Evolutionary conservation across 2,797 vertebrate species (phyloP), one percentile per base, ranked within the genome.

Genomic region (Macropodus opercularis): DNA sequence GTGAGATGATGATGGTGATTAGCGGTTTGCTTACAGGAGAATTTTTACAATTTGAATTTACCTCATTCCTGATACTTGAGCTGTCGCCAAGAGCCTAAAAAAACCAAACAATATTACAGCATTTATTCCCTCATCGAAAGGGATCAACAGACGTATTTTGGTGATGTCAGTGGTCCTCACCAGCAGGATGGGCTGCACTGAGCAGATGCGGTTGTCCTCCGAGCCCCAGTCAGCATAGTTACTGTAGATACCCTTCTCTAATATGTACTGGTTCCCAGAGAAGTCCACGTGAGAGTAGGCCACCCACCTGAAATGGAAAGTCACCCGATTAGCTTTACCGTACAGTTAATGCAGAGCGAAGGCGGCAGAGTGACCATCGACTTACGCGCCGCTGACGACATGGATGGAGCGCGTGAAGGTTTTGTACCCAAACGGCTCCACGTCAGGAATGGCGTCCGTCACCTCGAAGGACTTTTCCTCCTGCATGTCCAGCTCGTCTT

Each of bases 221-320:
- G 94, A 89, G 0, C 97, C 97, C 97, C 97, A 99, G 83, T 99
- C 96, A 0, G 94, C 93, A 8, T 89, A 96, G 85, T 49, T 96
- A 42, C 87, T 94, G 69, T 98, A 98, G 76, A 96, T 94, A 0
- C 96, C 96, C 84, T 97, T 99, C 92, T 99, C 97, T 69, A 99
- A 80, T 55, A 99, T 57, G 69, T 93, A 98, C 86, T 99, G 96
- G 75, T 93, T 85, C 0, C 97, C 97, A 0, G 95, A 97, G 90
- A 93, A 99, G 86, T 97, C 95, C 81, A 94, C 93, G 8, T 94
- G 94, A 50, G 95, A 94, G 22, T 98, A 99, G 38, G 91, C 95
- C 8, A 98, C 88, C 97, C 97, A 99, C 10, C 97, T 99, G 72
- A 27, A 2, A 26, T 29, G 0, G 5, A 35, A 21, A 19, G 1